phyloP scores from a whole-genome alignment of 2,113 vertebrate genomes.

The Crotalus viridis region DNA sequence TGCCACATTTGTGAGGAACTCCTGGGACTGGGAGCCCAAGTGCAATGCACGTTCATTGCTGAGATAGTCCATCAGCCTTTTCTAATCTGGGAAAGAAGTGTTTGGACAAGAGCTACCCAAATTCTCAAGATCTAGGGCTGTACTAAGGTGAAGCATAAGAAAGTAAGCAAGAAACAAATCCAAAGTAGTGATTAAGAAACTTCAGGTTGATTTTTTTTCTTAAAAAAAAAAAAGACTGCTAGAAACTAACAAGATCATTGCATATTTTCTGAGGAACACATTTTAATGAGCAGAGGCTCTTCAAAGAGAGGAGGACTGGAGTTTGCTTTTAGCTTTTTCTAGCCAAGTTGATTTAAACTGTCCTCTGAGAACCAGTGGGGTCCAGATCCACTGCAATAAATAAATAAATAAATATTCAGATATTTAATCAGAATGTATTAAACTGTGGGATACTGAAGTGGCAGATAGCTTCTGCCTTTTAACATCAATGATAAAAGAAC shows the following conservation, averaged over 20 bases:
- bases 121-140: background rate
- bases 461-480: background rate
- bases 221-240: background rate
- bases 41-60: background rate
- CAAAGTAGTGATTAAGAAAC: background rate
- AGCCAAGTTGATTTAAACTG: background rate
- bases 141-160: background rate
- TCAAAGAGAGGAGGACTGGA: background rate
- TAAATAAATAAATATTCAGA: background rate
- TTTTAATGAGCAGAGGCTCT: background rate
- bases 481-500: background rate
- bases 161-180: background rate
- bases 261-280: background rate
- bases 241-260: background rate
- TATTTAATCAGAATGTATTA: background rate
- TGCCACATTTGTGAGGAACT: background rate
- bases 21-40: background rate
- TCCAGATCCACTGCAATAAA: background rate
- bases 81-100: background rate
- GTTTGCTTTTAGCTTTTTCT: background rate
- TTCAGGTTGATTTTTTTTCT: background rate
- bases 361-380: background rate
- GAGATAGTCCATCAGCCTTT: background rate
- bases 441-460: background rate
- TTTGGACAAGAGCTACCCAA: background rate